phyloP scores from a whole-genome alignment of 2,113 vertebrate genomes.

The Piaya cayana region DNA sequence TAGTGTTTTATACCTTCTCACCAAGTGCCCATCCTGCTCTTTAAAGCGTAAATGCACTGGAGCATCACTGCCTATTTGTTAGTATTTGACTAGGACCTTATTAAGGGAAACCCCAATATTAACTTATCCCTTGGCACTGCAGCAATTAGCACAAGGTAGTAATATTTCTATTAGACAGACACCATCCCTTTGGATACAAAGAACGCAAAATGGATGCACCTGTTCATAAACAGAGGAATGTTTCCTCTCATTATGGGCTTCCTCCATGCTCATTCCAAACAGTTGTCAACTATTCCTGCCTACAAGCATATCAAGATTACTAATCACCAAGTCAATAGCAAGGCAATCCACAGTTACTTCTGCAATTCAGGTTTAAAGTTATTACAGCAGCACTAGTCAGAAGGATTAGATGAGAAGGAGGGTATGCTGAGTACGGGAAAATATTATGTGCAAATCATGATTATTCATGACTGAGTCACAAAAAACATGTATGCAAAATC shows the following conservation, averaged over 20 bases:
- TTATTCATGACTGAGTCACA: conserved; percentile 47
- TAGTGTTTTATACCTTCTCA: background rate
- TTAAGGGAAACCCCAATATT: background rate
- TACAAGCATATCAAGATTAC: background rate
- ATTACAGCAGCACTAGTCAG: background rate
- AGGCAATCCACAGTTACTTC: background rate
- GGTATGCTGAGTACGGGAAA: conserved; percentile 18
- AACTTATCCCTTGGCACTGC: background rate
- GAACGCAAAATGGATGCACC: background rate
- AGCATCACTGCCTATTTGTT: background rate
- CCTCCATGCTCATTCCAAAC: background rate
- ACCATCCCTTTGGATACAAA: background rate
- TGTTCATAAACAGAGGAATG: background rate
- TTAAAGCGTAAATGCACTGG: background rate
- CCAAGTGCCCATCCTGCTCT: background rate
- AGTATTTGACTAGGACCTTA: background rate
- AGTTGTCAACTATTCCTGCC: background rate
- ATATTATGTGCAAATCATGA: conserved; percentile 6
- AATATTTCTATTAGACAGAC: background rate
- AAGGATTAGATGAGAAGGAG: conserved; percentile 14
- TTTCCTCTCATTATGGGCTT: background rate
- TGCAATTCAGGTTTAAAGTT: conserved; percentile 15
- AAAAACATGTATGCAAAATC: conserved; percentile 34
- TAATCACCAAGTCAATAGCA: background rate
- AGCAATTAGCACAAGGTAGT: background rate